Conservation (phyloP, 2,888 invertebrate genomes). For the Melanophora roralis region DNA sequence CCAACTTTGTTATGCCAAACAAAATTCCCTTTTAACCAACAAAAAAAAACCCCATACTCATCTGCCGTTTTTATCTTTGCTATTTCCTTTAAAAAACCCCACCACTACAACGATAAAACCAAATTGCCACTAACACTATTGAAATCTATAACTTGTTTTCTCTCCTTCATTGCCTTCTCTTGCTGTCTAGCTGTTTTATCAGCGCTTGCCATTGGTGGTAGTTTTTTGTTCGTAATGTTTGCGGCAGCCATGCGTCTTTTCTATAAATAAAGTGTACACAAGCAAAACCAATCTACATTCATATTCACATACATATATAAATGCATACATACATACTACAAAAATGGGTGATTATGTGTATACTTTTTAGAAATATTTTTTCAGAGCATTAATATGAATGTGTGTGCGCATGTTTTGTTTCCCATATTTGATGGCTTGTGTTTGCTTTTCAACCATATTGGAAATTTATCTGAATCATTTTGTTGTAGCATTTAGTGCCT, state of each 20-base stretch:
- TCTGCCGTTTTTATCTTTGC: slow-evolving; percentile 1
- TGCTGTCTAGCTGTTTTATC: slow-evolving; percentile 35
- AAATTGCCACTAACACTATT: slow-evolving; percentile 28
- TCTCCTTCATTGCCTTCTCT: background rate
- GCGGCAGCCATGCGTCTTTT: slow-evolving; percentile 57
- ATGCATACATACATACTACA: too few species aligned
- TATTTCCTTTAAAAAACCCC: background rate
- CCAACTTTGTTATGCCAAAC: background rate
- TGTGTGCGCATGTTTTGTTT: background rate
- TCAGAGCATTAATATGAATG: background rate
- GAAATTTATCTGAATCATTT: slow-evolving; percentile 34
- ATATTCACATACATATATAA: too few species aligned
- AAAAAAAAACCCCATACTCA: background rate
- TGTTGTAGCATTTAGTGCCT: background rate
- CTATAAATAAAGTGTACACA: background rate
- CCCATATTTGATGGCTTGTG: background rate
- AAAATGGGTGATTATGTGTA: slow-evolving; percentile 16
- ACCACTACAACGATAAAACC: slow-evolving; percentile 27
- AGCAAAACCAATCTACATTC: background rate
- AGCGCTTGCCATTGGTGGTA: too few species aligned
- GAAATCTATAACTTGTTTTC: slow-evolving; percentile 6
- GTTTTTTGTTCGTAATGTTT: slow-evolving; percentile 10
- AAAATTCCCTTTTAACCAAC: slow-evolving; percentile 41
- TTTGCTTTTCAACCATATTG: slow-evolving; percentile 57
- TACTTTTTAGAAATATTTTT: background rate